phyloP scores from a whole-genome alignment of 2,113 vertebrate genomes.

The Poeciliopsis turrubarensis region DNA sequence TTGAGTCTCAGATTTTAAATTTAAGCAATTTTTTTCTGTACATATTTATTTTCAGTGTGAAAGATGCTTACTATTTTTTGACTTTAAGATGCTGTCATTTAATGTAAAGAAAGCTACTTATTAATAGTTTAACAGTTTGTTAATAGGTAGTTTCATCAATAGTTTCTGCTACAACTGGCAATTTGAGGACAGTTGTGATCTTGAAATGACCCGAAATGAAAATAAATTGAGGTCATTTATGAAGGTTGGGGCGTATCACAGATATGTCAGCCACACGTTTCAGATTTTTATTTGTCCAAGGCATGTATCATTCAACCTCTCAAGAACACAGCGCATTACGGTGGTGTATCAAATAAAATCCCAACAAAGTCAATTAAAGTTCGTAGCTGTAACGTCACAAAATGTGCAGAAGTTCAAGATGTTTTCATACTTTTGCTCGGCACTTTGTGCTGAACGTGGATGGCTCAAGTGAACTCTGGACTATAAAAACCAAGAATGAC shows the following conservation, averaged over 20 bases:
- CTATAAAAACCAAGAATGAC: constrained; percentile 25
- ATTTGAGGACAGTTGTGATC: too few species aligned
- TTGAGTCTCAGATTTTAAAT: background rate
- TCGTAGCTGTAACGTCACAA: background rate
- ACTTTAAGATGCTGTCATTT: too few species aligned
- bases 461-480: constrained; percentile 13
- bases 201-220: too few species aligned
- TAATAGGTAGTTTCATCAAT: too few species aligned
- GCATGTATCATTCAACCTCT: background rate
- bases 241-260: background rate
- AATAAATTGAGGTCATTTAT: background rate
- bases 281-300: background rate
- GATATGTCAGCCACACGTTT: background rate
- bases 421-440: background rate
- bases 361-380: background rate
- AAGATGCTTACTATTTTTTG: too few species aligned
- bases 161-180: too few species aligned
- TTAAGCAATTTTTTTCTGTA: too few species aligned
- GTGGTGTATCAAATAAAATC: background rate
- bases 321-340: background rate
- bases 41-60: too few species aligned
- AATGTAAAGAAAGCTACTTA: too few species aligned
- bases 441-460: background rate
- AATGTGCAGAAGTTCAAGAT: background rate
- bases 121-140: too few species aligned